phyloP scores from a whole-genome alignment of 1,140 invertebrate species.

The Euwallacea similis region DNA sequence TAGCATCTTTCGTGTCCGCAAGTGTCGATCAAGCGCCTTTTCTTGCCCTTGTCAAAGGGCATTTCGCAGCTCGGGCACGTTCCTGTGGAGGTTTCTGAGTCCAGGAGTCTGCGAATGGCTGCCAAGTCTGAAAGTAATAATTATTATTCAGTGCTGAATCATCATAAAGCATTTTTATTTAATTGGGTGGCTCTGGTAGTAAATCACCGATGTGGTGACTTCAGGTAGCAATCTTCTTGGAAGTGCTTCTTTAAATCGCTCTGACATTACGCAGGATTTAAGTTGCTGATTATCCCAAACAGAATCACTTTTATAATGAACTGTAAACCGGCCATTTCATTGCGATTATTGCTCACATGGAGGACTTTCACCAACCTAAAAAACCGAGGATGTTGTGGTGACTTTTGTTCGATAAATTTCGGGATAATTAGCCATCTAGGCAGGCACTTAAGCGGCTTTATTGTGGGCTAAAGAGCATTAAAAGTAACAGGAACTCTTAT shows the following conservation, averaged over 20 bases:
- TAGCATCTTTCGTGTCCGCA: constrained; percentile 94
- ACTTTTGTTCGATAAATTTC: too few species aligned
- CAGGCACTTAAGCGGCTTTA: too few species aligned
- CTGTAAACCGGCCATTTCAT: constrained; percentile 3
- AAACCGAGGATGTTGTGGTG: neutral
- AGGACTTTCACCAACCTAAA: neutral
- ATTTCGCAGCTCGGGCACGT: constrained; percentile 83
- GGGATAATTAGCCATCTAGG: too few species aligned
- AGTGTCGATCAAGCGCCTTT: constrained; percentile 88
- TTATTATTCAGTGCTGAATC: neutral
- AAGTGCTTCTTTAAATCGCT: neutral
- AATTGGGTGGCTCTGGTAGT: neutral
- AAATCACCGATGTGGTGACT: neutral
- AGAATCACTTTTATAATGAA: neutral
- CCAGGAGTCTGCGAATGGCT: constrained; percentile 67
- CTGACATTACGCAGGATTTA: neutral
- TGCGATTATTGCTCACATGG: neutral
- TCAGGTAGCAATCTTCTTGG: neutral
- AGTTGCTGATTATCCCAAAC: neutral
- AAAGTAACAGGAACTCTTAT: too few species aligned
- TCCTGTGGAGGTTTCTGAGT: constrained; percentile 64
- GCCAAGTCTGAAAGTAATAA: constrained; percentile 65
- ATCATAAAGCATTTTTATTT: neutral
- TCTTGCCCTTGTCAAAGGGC: constrained; percentile 94
- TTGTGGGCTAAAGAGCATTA: too few species aligned